phyloP scores from a whole-genome alignment of 1,140 invertebrate genomes.

The Cotesia chilonis region DNA sequence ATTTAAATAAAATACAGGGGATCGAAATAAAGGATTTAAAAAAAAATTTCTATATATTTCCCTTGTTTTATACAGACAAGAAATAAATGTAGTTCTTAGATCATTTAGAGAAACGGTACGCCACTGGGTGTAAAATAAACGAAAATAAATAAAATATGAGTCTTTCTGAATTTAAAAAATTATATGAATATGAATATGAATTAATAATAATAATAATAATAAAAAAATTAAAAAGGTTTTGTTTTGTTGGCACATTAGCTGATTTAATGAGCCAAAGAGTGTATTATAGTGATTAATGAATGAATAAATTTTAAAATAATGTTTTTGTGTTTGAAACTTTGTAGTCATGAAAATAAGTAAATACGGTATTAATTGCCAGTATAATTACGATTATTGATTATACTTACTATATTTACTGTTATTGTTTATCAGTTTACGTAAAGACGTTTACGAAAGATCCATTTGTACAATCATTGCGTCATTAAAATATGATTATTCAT shows the following conservation, averaged over 20 bases:
- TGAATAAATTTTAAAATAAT: conserved; percentile 28
- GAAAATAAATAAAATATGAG: conserved; percentile 27
- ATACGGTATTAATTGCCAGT: conserved; percentile 42
- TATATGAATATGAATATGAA: conserved; percentile 15
- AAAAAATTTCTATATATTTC: background rate
- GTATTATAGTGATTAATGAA: conserved; percentile 40
- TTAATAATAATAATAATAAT: conserved; percentile 13
- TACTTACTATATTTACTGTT: conserved; percentile 62
- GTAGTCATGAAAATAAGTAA: conserved; percentile 33
- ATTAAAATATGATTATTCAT: conserved; percentile 68
- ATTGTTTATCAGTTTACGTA: conserved; percentile 63
- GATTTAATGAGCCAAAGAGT: conserved; percentile 33
- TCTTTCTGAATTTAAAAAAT: conserved; percentile 30
- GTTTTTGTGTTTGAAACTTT: conserved; percentile 38
- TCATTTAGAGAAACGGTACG: conserved; percentile 26
- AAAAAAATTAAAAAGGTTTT: conserved; percentile 18
- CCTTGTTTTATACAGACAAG: conserved; percentile 17
- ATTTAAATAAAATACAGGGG: conserved; percentile 11
- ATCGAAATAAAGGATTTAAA: conserved; percentile 1
- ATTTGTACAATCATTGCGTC: conserved; percentile 68
- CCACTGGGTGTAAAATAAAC: conserved; percentile 26
- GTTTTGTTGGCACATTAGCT: conserved; percentile 34
- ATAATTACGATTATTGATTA: conserved; percentile 53
- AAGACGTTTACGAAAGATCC: conserved; percentile 63
- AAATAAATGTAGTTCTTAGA: conserved; percentile 27